phyloP scores from a whole-genome alignment of 2,888 invertebrate species.

The Leucophenga maculata region DNA sequence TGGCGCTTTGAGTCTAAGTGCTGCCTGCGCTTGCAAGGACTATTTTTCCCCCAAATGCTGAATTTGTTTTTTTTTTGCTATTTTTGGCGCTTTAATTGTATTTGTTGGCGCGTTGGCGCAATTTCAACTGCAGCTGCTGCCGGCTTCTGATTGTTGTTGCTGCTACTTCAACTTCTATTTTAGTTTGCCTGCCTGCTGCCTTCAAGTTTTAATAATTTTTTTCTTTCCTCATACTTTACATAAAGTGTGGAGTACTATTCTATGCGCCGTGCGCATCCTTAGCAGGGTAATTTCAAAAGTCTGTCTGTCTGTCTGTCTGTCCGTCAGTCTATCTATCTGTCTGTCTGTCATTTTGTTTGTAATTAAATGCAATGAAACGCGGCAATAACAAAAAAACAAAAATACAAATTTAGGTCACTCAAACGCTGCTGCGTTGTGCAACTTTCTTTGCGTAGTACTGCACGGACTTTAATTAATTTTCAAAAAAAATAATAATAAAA shows the following conservation, averaged over 20 bases:
- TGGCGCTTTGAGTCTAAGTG: not conserved
- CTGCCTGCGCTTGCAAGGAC: conserved; percentile 25
- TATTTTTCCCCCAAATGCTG: conserved; percentile 3
- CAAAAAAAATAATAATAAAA: conserved; percentile 35
- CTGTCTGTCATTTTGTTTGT: conserved; percentile 38
- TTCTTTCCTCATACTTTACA: not conserved
- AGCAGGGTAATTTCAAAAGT: not conserved
- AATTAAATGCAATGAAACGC: conserved; percentile 53
- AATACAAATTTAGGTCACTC: conserved; percentile 55
- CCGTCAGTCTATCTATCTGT: not conserved
- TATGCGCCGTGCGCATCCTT: not conserved
- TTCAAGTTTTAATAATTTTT: conserved; percentile 11
- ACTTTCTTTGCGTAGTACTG: not conserved
- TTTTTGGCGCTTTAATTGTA: not conserved
- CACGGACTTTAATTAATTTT: conserved; percentile 38
- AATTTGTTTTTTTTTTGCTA: not conserved
- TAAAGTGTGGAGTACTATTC: not conserved
- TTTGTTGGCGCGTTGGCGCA: conserved; percentile 33
- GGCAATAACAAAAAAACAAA: conserved; percentile 25
- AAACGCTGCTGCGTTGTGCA: conserved; percentile 33
- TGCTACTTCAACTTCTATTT: conserved; percentile 37
- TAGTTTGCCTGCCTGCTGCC: not conserved
- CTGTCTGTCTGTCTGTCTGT: not conserved
- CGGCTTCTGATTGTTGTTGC: conserved; percentile 40
- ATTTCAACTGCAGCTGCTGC: conserved; percentile 40